Evolutionary conservation across 1,140 invertebrate genomes (phyloP).

Genomic region (Anoplolepis gracilipes): DNA sequence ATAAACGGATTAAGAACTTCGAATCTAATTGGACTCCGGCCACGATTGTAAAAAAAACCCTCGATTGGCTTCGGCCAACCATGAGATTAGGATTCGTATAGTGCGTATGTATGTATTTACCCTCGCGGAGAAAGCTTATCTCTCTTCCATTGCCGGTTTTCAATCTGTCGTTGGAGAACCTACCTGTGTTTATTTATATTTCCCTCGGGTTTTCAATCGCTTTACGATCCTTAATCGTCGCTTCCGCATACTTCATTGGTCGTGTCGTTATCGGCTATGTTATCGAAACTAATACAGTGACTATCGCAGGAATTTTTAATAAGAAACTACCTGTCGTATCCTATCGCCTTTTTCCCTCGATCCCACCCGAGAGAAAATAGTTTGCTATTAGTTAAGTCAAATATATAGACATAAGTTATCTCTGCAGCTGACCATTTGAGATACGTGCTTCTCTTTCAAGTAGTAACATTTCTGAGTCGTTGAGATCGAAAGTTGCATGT

Average conservation of each 20-base stretch:
- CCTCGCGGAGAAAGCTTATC: constrained; percentile 63
- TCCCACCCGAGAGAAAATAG: constrained; percentile 18
- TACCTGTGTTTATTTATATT: constrained; percentile 69
- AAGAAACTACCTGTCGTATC: constrained; percentile 33
- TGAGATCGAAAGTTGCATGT: neutral
- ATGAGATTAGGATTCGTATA: constrained; percentile 71
- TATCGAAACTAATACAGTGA: constrained; percentile 54
- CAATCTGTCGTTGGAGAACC: constrained; percentile 71
- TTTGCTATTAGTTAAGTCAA: constrained; percentile 18
- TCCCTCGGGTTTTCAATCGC: constrained; percentile 62
- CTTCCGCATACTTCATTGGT: constrained; percentile 66
- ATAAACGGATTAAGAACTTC: constrained; percentile 77
- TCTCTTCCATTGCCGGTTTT: constrained; percentile 53
- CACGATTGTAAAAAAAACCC: constrained; percentile 73
- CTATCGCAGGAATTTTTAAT: constrained; percentile 49
- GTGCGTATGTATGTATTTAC: constrained; percentile 27
- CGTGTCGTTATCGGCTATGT: constrained; percentile 55
- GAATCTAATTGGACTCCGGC: constrained; percentile 71
- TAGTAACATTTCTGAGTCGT: neutral
- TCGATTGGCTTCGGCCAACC: constrained; percentile 61
- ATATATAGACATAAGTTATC: constrained; percentile 37
- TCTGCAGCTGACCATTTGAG: constrained; percentile 3
- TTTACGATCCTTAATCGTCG: constrained; percentile 69
- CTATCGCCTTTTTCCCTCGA: neutral
- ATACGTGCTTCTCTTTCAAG: neutral